Percentiles rank a stretch among this genome's conserved stretches.
These are phyloP conservation scores for Phaonia tiefii DNA, from an alignment of 2,888 invertebrate genomes.

Conservation along the genomic window DNA sequence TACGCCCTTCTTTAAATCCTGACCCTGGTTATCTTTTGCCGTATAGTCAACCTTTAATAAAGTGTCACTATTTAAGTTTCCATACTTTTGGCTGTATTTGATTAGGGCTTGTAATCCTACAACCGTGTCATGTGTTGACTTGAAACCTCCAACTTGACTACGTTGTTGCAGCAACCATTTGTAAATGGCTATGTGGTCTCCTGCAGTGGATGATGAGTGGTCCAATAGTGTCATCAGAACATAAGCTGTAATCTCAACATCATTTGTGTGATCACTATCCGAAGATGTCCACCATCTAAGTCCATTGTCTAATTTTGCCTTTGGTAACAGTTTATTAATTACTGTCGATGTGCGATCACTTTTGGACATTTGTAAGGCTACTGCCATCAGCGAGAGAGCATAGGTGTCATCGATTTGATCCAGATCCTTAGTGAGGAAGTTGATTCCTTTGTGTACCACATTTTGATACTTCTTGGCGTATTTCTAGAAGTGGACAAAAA, in stretches of 20 bases:
- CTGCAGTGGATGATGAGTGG: too few relatives aligned
- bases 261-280: constrained; percentile 80
- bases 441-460: constrained; percentile 87
- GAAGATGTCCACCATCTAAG: constrained; percentile 87
- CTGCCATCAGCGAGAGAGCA: constrained; percentile 87
- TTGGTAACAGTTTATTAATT: constrained; percentile 81
- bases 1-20: neutral
- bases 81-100: constrained; percentile 83
- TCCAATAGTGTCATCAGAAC: constrained; percentile 85
- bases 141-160: constrained; percentile 85
- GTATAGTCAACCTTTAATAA: constrained; percentile 4
- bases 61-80: constrained; percentile 81
- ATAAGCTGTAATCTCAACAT: constrained; percentile 92
- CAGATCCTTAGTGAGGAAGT: constrained; percentile 86
- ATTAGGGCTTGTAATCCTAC: constrained; percentile 86
- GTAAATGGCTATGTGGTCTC: constrained; percentile 81
- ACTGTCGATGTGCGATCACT: constrained; percentile 79
- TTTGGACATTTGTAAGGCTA: constrained; percentile 87
- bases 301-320: constrained; percentile 81
- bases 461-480: constrained; percentile 82
- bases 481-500: constrained; percentile 19
- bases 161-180: constrained; percentile 87
- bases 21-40: neutral
- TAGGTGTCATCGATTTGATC: constrained; percentile 86
- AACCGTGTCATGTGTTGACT: constrained; percentile 88